Evolutionary conservation across 2,113 vertebrate genomes (phyloP).

Genomic region (Paradisaea rubra): DNA sequence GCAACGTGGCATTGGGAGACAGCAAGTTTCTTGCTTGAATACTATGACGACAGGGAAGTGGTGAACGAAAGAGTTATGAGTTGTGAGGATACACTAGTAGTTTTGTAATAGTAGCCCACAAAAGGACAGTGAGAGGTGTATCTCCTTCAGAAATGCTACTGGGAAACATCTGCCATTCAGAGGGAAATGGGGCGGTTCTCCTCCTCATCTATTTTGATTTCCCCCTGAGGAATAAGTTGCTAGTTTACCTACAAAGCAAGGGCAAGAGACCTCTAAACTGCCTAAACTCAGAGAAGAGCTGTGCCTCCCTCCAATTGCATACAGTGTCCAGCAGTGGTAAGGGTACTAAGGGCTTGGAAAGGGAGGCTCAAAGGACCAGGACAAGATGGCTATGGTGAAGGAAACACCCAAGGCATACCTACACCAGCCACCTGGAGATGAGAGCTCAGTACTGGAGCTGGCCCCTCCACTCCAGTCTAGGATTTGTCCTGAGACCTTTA

Average conservation of each 20-base stretch:
- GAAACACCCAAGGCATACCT: not conserved
- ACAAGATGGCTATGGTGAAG: not conserved
- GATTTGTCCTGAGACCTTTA: not conserved
- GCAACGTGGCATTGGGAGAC: not conserved
- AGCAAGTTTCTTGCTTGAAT: not conserved
- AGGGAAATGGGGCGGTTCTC: not conserved
- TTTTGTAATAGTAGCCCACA: not conserved
- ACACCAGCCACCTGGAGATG: not conserved
- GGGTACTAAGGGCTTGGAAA: not conserved
- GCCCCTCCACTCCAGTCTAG: not conserved
- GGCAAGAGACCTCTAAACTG: not conserved
- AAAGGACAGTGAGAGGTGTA: not conserved
- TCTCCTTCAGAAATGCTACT: not conserved
- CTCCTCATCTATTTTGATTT: not conserved
- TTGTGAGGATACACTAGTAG: not conserved
- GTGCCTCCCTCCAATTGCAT: not conserved
- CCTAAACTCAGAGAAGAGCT: not conserved
- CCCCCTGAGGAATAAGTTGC: not conserved
- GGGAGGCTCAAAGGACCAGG: not conserved
- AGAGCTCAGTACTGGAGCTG: not conserved
- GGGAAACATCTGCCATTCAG: not conserved
- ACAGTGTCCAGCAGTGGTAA: not conserved
- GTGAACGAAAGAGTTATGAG: not conserved
- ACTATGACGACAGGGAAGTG: not conserved
- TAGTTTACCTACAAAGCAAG: not conserved